Evolutionary conservation across 2,888 invertebrate species (phyloP).

Genomic region (Cheiracanthium punctorium): DNA sequence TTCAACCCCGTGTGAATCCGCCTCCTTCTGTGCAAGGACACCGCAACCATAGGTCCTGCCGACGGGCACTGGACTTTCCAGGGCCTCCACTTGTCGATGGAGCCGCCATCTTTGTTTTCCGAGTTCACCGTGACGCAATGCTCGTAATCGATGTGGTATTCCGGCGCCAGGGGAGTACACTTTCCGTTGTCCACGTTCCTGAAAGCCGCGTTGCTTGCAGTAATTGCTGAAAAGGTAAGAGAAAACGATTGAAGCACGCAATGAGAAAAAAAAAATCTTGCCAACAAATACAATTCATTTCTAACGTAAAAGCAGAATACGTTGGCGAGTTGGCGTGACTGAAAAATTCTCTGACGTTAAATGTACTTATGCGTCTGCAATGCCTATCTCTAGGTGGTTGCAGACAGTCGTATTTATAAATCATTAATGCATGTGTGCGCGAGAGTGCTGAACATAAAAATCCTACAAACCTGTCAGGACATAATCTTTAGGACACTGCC

Average conservation of each 20-base stretch:
- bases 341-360: too few relatives aligned
- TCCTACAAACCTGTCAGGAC: constrained; percentile 66
- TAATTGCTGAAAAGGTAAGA: constrained; percentile 24
- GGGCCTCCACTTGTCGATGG: constrained; percentile 59
- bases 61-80: constrained; percentile 63
- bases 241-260: background rate
- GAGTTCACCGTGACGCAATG: constrained; percentile 57
- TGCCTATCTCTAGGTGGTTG: too few relatives aligned
- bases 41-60: constrained; percentile 48
- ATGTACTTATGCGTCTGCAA: too few relatives aligned
- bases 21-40: constrained; percentile 44
- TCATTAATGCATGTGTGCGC: too few relatives aligned
- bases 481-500: constrained; percentile 61
- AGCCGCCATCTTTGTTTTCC: constrained; percentile 45
- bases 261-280: too few relatives aligned
- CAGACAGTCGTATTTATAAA: too few relatives aligned
- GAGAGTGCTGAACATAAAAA: too few relatives aligned
- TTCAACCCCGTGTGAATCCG: constrained; percentile 61
- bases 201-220: constrained; percentile 63
- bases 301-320: too few relatives aligned
- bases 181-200: constrained; percentile 66
- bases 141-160: constrained; percentile 60
- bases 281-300: too few relatives aligned
- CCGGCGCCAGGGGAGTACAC: constrained; percentile 38
- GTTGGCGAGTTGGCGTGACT: too few relatives aligned